These are phyloP conservation scores for Pheosia gnoma DNA, from an alignment of 2,888 invertebrate genomes.

Conservation along the genomic window DNA sequence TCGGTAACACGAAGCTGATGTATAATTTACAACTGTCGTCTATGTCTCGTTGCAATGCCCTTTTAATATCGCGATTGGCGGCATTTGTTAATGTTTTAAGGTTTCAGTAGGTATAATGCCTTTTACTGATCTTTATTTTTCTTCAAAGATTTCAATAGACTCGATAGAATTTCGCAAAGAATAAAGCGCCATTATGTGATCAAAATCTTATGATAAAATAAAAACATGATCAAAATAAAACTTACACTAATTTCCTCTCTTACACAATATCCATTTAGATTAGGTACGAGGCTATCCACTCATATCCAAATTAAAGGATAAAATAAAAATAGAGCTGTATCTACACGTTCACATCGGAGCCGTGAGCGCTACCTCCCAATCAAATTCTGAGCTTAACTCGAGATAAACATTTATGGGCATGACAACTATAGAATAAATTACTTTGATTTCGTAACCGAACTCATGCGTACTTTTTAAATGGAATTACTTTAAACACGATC, in stretches of 20 bases:
- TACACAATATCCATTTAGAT: slow-evolving; percentile 8
- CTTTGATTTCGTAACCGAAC: slow-evolving; percentile 24
- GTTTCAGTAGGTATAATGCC: neutral
- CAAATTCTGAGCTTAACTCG: slow-evolving; percentile 22
- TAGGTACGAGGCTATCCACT: slow-evolving; percentile 6
- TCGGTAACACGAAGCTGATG: slow-evolving; percentile 39
- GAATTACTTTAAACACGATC: slow-evolving; percentile 30
- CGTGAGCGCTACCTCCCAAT: slow-evolving; percentile 10
- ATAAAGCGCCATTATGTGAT: neutral
- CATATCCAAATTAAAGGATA: slow-evolving; percentile 5
- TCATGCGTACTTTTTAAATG: slow-evolving; percentile 20
- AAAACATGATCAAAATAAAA: neutral
- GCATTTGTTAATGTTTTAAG: neutral
- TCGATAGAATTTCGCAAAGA: neutral
- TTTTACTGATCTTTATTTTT: neutral
- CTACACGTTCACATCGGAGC: slow-evolving; percentile 1
- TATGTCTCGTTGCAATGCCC: neutral
- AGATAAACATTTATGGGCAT: slow-evolving; percentile 35
- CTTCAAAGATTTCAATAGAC: neutral
- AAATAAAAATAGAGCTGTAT: slow-evolving; percentile 7
- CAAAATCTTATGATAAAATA: slow-evolving; percentile 2
- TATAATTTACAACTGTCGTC: neutral
- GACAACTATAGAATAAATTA: slow-evolving; percentile 33
- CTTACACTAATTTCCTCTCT: neutral
- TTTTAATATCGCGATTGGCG: neutral